Percentiles rank a stretch among this genome's conserved stretches.
Evolutionary conservation across 2,797 vertebrate genomes (phyloP).

Genomic region (Acestrorhynchus altus): DNA sequence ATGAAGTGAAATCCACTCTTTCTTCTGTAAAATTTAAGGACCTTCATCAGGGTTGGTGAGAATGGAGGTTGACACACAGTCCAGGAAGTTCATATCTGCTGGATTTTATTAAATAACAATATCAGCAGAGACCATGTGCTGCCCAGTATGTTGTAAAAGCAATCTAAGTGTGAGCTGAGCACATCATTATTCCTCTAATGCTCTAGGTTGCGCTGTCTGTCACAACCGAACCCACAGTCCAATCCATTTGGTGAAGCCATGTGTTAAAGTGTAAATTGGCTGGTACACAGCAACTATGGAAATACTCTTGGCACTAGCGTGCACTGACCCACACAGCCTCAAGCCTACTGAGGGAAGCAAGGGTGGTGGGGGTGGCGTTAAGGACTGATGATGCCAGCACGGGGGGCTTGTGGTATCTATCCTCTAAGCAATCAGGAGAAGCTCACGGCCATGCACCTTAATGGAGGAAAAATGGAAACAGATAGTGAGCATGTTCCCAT

Average conservation of each 20-base stretch:
- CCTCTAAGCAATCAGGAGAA: constrained; percentile 39
- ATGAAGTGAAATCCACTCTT: too few relatives aligned
- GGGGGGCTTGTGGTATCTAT: constrained; percentile 31
- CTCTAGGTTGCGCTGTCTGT: neutral
- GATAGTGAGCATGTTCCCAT: constrained; percentile 52
- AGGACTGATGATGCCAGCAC: constrained; percentile 36
- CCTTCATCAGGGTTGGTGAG: too few relatives aligned
- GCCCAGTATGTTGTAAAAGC: neutral
- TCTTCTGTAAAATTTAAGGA: too few relatives aligned
- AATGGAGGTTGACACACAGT: too few relatives aligned
- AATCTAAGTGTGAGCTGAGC: neutral
- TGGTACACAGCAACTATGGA: neutral
- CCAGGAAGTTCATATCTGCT: too few relatives aligned
- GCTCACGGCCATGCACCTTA: constrained; percentile 42
- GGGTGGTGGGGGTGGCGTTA: constrained; percentile 11
- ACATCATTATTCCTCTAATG: neutral
- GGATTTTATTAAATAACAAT: too few relatives aligned
- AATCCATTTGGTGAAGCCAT: neutral
- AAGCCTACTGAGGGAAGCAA: neutral
- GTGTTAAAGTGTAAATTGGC: neutral
- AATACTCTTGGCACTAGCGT: neutral
- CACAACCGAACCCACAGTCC: neutral
- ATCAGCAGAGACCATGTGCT: neutral
- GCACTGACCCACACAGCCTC: neutral
- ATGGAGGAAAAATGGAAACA: constrained; percentile 60